Evolutionary conservation across 2,888 invertebrate species (phyloP).

Genomic region (Atrina japonica): DNA sequence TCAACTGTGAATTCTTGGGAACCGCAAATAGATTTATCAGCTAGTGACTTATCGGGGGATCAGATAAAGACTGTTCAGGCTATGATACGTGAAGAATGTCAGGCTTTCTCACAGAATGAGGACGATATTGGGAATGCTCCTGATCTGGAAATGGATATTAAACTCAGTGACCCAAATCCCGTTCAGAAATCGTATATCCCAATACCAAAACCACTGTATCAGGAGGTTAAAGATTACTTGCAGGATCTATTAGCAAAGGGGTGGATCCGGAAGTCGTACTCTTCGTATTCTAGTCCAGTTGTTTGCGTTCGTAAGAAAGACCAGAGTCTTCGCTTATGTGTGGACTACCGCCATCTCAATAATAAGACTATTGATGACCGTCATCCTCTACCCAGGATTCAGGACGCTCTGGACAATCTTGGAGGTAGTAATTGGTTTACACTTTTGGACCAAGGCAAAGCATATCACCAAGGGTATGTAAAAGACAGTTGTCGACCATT

Average conservation of each 20-base stretch:
- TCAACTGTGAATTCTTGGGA: constrained; percentile 29
- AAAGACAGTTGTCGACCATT: constrained; percentile 27
- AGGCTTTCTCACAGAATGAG: constrained; percentile 41
- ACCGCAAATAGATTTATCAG: constrained; percentile 36
- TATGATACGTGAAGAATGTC: no score
- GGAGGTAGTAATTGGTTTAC: constrained; percentile 46
- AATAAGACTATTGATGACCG: constrained; percentile 36
- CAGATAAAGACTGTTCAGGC: no score
- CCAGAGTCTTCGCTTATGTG: constrained; percentile 40
- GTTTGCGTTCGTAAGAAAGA: constrained; percentile 40
- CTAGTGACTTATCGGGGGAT: constrained; percentile 26
- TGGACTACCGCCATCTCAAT: constrained; percentile 47
- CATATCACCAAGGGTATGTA: constrained; percentile 53
- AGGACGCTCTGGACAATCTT: constrained; percentile 46
- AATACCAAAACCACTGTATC: constrained; percentile 47
- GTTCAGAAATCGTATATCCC: constrained; percentile 44
- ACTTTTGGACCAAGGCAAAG: constrained; percentile 49
- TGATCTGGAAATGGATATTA: constrained; percentile 45
- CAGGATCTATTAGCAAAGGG: constrained; percentile 35
- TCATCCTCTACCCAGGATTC: constrained; percentile 45
- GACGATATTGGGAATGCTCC: constrained; percentile 46
- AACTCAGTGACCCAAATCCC: constrained; percentile 39
- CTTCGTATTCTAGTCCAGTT: constrained; percentile 1
- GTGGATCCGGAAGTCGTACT: constrained; percentile 36
- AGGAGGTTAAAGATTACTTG: constrained; percentile 54